phyloP scores from a whole-genome alignment of 2,113 vertebrate genomes.

The Andinoacara biseriatus region DNA sequence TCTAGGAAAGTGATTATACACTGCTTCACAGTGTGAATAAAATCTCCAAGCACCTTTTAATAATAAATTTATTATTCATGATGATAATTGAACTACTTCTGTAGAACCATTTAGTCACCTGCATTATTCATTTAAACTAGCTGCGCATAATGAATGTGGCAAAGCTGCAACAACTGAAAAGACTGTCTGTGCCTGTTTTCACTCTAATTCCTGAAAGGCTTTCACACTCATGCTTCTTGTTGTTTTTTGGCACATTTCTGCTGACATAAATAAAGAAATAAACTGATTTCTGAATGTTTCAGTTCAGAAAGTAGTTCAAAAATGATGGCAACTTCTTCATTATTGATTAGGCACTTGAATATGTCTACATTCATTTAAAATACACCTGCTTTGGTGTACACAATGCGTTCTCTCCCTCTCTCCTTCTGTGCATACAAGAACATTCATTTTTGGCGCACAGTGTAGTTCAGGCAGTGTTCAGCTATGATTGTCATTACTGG shows the following conservation, averaged over 20 bases:
- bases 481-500: conserved; percentile 26
- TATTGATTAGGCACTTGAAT: not conserved
- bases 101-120: conserved; percentile 67
- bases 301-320: not conserved
- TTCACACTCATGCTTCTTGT: conserved; percentile 19
- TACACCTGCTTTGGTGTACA: not conserved
- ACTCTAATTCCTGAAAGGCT: conserved; percentile 32
- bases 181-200: conserved; percentile 35
- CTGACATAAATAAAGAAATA: conserved; percentile 24
- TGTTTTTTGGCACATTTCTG: conserved; percentile 13
- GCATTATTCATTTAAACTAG: conserved; percentile 72
- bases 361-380: not conserved
- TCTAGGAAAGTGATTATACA: conserved; percentile 43
- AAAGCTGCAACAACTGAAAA: conserved; percentile 50
- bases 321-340: not conserved
- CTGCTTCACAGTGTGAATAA: conserved; percentile 44
- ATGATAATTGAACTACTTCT: conserved; percentile 70
- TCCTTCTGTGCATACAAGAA: not conserved
- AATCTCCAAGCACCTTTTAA: conserved; percentile 69
- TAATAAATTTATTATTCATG: conserved; percentile 71
- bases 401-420: not conserved
- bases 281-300: not conserved
- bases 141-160: conserved; percentile 69
- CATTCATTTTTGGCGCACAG: conserved; percentile 39
- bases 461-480: conserved; percentile 45